phyloP scores from a whole-genome alignment of 2,113 vertebrate species.

The Psittacula cyanocephala region DNA sequence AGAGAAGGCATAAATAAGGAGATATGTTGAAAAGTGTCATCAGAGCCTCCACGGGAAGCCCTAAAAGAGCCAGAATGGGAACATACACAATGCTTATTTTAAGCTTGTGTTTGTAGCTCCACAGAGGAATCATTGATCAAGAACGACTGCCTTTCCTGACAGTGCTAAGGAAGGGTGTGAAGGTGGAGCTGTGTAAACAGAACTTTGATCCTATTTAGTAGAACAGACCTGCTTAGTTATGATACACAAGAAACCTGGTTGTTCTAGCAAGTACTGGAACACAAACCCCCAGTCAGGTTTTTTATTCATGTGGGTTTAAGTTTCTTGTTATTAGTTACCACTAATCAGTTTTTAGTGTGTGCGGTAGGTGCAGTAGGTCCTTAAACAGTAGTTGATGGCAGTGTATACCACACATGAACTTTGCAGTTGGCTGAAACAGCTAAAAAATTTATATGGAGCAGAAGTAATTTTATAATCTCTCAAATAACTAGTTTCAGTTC shows the following conservation, averaged over 20 bases:
- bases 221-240: not conserved
- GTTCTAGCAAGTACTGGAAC: not conserved
- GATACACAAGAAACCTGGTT: not conserved
- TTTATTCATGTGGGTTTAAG: not conserved
- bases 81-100: not conserved
- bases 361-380: accelerated
- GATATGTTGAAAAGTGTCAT: not conserved
- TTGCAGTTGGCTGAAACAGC: not conserved
- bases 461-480: not conserved
- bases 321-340: not conserved
- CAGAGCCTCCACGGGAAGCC: not conserved
- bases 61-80: not conserved
- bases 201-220: not conserved
- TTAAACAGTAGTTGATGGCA: not conserved
- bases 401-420: not conserved
- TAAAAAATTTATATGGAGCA: not conserved
- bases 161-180: not conserved
- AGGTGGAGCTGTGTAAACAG: not conserved
- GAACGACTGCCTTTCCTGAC: not conserved
- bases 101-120: not conserved
- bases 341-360: not conserved
- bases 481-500: not conserved
- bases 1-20: not conserved
- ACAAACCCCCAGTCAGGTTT: not conserved
- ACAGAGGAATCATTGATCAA: not conserved